Evolutionary conservation across 2,797 vertebrate genomes (phyloP).

Genomic region (Rhyacichthys aspro): DNA sequence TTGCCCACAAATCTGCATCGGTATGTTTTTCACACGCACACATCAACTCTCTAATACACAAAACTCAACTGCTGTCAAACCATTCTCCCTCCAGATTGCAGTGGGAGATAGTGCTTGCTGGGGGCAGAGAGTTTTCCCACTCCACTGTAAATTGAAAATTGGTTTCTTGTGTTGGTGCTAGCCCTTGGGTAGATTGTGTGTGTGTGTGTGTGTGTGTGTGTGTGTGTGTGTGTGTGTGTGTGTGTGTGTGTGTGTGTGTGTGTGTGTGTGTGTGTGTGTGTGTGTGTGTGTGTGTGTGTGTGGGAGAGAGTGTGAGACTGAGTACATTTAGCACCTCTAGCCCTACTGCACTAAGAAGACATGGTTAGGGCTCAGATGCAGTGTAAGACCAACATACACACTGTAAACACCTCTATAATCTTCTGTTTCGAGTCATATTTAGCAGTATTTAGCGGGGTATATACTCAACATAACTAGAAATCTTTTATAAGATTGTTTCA

Average conservation of each 20-base stretch:
- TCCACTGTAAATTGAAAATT: conserved; percentile 81
- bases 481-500: conserved; percentile 43
- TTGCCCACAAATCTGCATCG: conserved; percentile 12
- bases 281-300: conserved; percentile 16
- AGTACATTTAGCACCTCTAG: conserved; percentile 64
- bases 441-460: too few species aligned
- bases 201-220: conserved; percentile 25
- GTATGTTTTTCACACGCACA: conserved; percentile 22
- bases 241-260: conserved; percentile 18
- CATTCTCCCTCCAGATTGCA: conserved; percentile 50
- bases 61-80: conserved; percentile 53
- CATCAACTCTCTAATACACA: conserved; percentile 26
- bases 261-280: conserved; percentile 22
- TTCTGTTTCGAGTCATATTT: too few species aligned
- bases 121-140: conserved; percentile 79
- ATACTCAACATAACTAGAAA: too few species aligned
- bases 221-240: conserved; percentile 12
- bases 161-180: conserved; percentile 71
- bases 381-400: conserved; percentile 21
- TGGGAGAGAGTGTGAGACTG: conserved; percentile 26
- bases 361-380: conserved; percentile 38
- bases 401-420: too few species aligned
- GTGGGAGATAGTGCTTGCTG: conserved; percentile 56
- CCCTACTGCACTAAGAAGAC: conserved; percentile 52
- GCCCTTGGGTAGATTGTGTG: conserved; percentile 53